These are phyloP conservation scores for Gastracanthus pulcherrimus DNA, from an alignment of 2,888 invertebrate species.

Conservation along the genomic window DNA sequence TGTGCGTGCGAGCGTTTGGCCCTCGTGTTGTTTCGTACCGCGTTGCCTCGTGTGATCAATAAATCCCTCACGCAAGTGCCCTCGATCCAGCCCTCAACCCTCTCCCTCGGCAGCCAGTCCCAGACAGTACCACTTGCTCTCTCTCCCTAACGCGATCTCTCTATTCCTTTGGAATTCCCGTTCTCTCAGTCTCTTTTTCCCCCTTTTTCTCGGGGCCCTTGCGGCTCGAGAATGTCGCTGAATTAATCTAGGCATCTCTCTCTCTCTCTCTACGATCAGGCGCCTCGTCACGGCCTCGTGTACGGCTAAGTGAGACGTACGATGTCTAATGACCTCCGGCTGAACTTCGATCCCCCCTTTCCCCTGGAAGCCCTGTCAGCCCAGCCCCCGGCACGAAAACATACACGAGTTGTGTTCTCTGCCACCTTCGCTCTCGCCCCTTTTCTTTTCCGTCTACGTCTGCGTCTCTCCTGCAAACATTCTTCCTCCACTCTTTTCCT, in stretches of 20 bases:
- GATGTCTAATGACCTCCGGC: constrained; percentile 47
- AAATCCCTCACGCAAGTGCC: constrained; percentile 49
- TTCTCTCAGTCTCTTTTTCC: no score
- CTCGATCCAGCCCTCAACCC: not conserved
- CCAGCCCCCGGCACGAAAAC: no score
- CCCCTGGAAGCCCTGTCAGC: no score
- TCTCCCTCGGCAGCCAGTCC: no score
- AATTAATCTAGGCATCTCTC: constrained; percentile 51
- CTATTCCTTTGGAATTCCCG: constrained; percentile 18
- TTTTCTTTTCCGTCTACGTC: no score
- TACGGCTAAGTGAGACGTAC: constrained; percentile 42
- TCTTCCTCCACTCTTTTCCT: not conserved
- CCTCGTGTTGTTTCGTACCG: no score
- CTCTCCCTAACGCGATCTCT: not conserved
- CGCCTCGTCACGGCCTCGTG: not conserved
- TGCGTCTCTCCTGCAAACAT: no score
- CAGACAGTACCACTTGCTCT: no score
- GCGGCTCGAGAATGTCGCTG: constrained; percentile 15
- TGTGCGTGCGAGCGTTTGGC: not conserved
- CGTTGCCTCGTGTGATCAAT: constrained; percentile 40
- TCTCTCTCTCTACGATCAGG: no score
- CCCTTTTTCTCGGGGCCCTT: not conserved
- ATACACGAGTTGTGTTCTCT: not conserved
- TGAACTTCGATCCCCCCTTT: constrained; percentile 11
- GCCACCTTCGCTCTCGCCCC: no score